Evolutionary conservation across 2,888 invertebrate genomes (phyloP), one percentile per base, ranked within the genome.

Genomic region (Osmoderma eremita): DNA sequence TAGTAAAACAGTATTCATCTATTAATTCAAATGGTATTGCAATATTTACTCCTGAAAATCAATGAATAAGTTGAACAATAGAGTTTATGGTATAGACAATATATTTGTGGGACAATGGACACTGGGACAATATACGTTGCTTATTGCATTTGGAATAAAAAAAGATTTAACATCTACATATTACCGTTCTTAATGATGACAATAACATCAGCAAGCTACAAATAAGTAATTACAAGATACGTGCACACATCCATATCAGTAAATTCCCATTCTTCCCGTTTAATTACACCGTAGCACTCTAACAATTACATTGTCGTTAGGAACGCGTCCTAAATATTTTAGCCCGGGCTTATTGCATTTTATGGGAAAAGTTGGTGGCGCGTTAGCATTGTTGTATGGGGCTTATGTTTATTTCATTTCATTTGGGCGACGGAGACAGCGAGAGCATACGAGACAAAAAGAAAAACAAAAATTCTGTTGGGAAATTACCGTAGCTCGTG

Each of bases 341-440:
- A 61, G 45, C 5, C 12, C 4, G 58, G 45, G 30, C 24, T 61
- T 45, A 45, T 61, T 45, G 45, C 45, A 45, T 45, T 61, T 61
- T 61, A 61, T 61, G 58, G 45, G 45, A 48, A 61, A 61, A 61
- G 58, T 61, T 61, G 45, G 58, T 45, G 41, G 30, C 24, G 45
- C 45, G 45, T 61, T 61, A 61, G 58, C 45, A 61, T 61, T 61
- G 58, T 61, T 61, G 58, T 61, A 45, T 61, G 45, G 45, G 30
- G 58, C 58, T 61, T 61, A 61, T 45, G 58, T 61, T 61, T 61
- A 61, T 61, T 61, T 61, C 58, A 61, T 61, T 61, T 61, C 58
- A 61, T 61, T 61, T 61, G 58, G n/a, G 13, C 58, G 42, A 20
- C 48, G 30, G 58, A 45, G 18, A 17, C 41, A 45, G 24, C 45